Conservation (phyloP, 2,888 invertebrate species). For the Halocaridina rubra region DNA sequence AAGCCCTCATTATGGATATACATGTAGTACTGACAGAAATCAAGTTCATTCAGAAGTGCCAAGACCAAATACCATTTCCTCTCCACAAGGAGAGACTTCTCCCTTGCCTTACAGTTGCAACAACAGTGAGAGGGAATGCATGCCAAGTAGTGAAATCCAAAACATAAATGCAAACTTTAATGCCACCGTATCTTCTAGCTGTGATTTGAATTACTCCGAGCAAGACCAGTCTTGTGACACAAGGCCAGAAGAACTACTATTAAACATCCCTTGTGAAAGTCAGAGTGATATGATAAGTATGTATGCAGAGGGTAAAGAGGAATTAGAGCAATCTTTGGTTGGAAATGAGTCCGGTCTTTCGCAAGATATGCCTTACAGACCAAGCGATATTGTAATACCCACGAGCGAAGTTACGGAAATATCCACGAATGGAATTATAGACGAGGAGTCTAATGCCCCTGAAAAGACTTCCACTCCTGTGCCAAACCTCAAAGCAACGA, state of each 20-base stretch:
- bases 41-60: neutral
- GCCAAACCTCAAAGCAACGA: neutral
- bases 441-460: neutral
- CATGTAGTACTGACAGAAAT: neutral
- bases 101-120: neutral
- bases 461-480: constrained; percentile 29
- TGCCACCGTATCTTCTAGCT: constrained; percentile 20
- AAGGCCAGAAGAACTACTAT: neutral
- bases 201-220: constrained; percentile 14
- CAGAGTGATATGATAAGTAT: neutral
- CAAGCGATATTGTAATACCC: too few relatives aligned
- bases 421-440: neutral
- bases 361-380: too few relatives aligned
- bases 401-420: too few relatives aligned
- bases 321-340: too few relatives aligned
- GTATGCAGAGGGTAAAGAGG: too few relatives aligned
- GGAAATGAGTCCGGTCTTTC: too few relatives aligned
- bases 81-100: neutral
- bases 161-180: constrained; percentile 18
- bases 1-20: neutral
- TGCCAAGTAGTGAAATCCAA: too few relatives aligned
- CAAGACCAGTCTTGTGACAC: neutral
- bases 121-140: neutral
- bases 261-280: constrained; percentile 25
- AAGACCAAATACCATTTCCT: neutral